Evolutionary conservation across 2,888 invertebrate species (phyloP).

Genomic region (Teleogryllus oceanicus): DNA sequence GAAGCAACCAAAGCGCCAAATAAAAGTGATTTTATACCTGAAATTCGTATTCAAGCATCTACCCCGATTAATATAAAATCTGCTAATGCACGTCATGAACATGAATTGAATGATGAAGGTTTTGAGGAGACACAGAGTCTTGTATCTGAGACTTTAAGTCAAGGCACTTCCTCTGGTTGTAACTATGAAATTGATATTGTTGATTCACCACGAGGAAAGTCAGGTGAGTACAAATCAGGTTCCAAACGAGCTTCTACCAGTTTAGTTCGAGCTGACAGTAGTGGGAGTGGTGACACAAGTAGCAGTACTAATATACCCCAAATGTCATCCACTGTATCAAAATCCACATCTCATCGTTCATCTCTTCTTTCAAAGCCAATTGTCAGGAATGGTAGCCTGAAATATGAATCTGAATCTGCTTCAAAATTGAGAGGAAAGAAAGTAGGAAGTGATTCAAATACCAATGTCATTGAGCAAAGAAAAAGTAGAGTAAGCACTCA

Average conservation of each 20-base stretch:
- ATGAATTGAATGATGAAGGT: conserved; percentile 81
- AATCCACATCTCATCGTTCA: conserved; percentile 21
- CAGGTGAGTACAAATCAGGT: conserved; percentile 18
- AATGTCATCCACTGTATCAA: not conserved
- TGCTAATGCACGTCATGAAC: conserved; percentile 48
- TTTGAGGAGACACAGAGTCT: conserved; percentile 87
- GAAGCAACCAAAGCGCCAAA: conserved; percentile 19
- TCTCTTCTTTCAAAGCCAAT: conserved; percentile 1
- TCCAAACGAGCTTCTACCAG: not conserved
- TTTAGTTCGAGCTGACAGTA: conserved; percentile 46
- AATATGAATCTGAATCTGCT: conserved; percentile 5
- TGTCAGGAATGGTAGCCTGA: not conserved
- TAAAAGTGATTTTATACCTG: conserved; percentile 46
- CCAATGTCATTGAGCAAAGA: conserved; percentile 39
- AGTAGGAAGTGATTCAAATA: conserved; percentile 12
- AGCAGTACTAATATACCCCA: conserved; percentile 43
- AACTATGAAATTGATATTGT: conserved; percentile 53
- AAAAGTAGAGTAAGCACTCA: conserved; percentile 37
- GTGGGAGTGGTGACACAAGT: conserved; percentile 51
- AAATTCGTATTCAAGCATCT: conserved; percentile 53
- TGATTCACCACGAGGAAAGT: conserved; percentile 22
- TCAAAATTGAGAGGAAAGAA: not conserved
- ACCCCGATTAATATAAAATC: conserved; percentile 45
- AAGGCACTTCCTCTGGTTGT: conserved; percentile 69
- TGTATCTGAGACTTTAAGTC: conserved; percentile 81